These are phyloP conservation scores for Triplophysa bombifrons DNA, from an alignment of 2,797 vertebrate species.

Conservation along the genomic window DNA sequence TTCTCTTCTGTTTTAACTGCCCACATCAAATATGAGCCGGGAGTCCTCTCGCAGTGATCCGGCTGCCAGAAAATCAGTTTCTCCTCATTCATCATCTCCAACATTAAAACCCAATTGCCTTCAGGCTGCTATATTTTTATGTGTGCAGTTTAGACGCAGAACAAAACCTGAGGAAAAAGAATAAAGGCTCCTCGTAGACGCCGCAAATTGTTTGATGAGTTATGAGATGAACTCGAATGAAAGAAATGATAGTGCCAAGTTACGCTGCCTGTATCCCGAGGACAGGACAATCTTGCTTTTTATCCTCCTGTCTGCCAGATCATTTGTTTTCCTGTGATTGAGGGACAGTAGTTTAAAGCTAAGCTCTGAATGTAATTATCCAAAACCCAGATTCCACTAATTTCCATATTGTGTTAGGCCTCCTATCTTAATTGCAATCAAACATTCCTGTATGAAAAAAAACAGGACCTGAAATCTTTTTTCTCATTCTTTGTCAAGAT, in stretches of 20 bases:
- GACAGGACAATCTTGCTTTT: constrained; percentile 63
- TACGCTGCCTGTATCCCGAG: constrained; percentile 62
- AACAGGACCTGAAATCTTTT: constrained; percentile 46
- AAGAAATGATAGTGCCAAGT: constrained; percentile 66
- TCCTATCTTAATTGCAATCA: constrained; percentile 79
- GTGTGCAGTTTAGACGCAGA: constrained; percentile 64
- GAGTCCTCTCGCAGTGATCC: constrained; percentile 75
- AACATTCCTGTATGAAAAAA: constrained; percentile 69
- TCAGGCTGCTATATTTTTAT: constrained; percentile 67
- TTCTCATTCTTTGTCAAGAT: constrained; percentile 70
- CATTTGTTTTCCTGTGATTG: constrained; percentile 57
- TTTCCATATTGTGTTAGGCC: constrained; percentile 64
- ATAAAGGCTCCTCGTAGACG: constrained; percentile 60
- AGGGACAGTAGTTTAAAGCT: constrained; percentile 61
- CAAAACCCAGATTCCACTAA: constrained; percentile 60
- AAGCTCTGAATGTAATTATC: constrained; percentile 70
- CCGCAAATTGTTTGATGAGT: constrained; percentile 74
- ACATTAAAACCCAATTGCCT: constrained; percentile 77
- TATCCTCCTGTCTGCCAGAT: constrained; percentile 59
- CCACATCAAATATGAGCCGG: constrained; percentile 78
- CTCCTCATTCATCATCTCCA: constrained; percentile 75
- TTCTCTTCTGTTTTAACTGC: constrained; percentile 64
- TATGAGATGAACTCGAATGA: constrained; percentile 67
- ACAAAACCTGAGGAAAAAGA: constrained; percentile 66
- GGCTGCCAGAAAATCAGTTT: constrained; percentile 72